Conservation (phyloP, 2,888 invertebrate genomes). For the Ametastegia equiseti region DNA sequence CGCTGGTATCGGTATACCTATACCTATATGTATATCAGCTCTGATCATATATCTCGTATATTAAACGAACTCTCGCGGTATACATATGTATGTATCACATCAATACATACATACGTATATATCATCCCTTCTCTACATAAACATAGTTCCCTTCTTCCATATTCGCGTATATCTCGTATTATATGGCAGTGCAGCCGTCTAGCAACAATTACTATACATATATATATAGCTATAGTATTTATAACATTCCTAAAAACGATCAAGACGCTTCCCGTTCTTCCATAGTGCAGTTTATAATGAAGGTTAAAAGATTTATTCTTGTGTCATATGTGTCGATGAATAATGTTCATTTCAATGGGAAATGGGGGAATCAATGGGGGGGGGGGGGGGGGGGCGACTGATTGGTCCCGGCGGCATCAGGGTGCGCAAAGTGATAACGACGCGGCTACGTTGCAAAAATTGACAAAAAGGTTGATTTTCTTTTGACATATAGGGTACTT, state of each 20-base stretch:
- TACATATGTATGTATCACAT: too few species aligned
- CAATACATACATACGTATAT: too few species aligned
- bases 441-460: constrained; percentile 53
- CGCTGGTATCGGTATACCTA: constrained; percentile 3
- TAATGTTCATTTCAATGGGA: constrained; percentile 23
- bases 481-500: too few species aligned
- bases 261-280: constrained; percentile 39
- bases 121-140: too few species aligned
- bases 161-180: background rate
- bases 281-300: constrained; percentile 16
- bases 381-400: constrained; percentile 62
- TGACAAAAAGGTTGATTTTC: constrained; percentile 35
- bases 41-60: background rate
- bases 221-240: too few species aligned
- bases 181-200: background rate
- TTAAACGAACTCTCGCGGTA: background rate
- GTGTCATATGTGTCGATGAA: constrained; percentile 12
- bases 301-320: background rate
- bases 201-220: background rate
- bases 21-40: too few species aligned
- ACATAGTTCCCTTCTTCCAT: background rate
- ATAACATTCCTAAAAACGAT: constrained; percentile 14
- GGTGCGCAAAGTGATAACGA: constrained; percentile 63
- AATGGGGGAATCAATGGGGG: background rate
- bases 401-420: constrained; percentile 74